Percentiles rank a stretch among this genome's conserved stretches.
These are phyloP conservation scores for Coelopa frigida DNA, from an alignment of 1,140 invertebrate species.

Conservation along the genomic window DNA sequence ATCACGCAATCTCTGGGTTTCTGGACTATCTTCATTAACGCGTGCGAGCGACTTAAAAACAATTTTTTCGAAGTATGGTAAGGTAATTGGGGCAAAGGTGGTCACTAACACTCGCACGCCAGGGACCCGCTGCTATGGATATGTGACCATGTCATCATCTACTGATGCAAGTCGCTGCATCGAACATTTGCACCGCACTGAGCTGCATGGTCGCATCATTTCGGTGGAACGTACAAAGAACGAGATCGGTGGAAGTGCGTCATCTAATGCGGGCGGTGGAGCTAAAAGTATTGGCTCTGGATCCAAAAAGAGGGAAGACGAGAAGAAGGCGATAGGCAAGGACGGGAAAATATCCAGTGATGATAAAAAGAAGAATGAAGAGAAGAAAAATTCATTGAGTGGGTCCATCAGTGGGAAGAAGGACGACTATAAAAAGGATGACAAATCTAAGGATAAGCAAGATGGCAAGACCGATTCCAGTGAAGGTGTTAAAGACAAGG, in stretches of 20 bases:
- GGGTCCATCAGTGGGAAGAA: conserved; percentile 14
- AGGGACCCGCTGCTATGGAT: conserved; percentile 87
- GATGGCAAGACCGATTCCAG: conserved; percentile 15
- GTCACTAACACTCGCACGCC: conserved; percentile 89
- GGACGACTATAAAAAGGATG: conserved; percentile 12
- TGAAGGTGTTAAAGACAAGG: conserved; percentile 21
- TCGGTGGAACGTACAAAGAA: conserved; percentile 79
- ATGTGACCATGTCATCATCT: conserved; percentile 84
- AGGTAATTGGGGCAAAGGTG: conserved; percentile 93
- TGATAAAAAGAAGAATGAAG: conserved; percentile 23
- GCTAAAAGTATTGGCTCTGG: conserved; percentile 3
- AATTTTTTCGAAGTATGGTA: conserved; percentile 85
- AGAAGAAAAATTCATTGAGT: no score
- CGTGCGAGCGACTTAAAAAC: conserved; percentile 87
- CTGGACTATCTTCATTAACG: conserved; percentile 79
- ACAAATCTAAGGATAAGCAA: conserved; percentile 19
- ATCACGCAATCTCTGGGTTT: conserved; percentile 83
- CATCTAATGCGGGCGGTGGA: conserved; percentile 17
- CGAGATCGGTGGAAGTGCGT: conserved; percentile 41
- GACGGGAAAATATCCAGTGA: conserved; percentile 12
- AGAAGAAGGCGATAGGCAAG: conserved; percentile 21
- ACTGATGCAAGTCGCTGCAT: conserved; percentile 87
- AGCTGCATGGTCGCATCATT: conserved; percentile 88
- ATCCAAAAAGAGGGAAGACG: conserved; percentile 23
- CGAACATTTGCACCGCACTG: conserved; percentile 76